These are phyloP conservation scores for Stercorarius parasiticus DNA, from an alignment of 2,113 vertebrate species.

Conservation along the genomic window DNA sequence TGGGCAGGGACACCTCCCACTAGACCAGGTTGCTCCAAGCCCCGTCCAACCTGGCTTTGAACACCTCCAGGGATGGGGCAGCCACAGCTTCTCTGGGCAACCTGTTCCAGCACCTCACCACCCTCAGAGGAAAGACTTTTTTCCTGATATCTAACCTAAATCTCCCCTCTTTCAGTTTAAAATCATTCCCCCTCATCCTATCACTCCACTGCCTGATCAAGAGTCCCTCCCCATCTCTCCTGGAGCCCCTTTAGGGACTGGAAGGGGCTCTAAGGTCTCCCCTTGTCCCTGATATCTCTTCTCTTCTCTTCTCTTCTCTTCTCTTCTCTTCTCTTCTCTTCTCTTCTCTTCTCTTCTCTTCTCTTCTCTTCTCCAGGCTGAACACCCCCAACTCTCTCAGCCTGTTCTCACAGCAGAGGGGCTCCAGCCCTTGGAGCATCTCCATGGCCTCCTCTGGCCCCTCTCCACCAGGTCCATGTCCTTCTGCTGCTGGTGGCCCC, in stretches of 20 bases:
- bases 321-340: too few species aligned
- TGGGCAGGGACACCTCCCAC: not conserved
- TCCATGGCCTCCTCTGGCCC: not conserved
- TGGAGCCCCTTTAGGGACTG: not conserved
- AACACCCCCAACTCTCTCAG: not conserved
- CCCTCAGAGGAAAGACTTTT: not conserved
- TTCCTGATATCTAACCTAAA: not conserved
- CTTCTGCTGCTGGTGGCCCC: too few species aligned
- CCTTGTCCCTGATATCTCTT: too few species aligned
- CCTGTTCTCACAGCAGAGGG: too few species aligned
- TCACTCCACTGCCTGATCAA: not conserved
- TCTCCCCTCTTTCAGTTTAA: not conserved
- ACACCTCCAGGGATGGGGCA: not conserved
- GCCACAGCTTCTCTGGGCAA: not conserved
- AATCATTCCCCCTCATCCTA: not conserved
- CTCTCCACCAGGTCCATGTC: not conserved
- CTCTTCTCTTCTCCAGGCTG: not conserved
- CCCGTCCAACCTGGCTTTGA: not conserved
- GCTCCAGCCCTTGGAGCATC: too few species aligned
- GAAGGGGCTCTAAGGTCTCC: not conserved
- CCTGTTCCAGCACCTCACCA: not conserved
- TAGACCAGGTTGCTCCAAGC: not conserved
- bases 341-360: too few species aligned
- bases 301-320: too few species aligned
- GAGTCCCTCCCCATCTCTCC: not conserved